phyloP scores from a whole-genome alignment of 1,140 invertebrate species.

The Bombyx mori region DNA sequence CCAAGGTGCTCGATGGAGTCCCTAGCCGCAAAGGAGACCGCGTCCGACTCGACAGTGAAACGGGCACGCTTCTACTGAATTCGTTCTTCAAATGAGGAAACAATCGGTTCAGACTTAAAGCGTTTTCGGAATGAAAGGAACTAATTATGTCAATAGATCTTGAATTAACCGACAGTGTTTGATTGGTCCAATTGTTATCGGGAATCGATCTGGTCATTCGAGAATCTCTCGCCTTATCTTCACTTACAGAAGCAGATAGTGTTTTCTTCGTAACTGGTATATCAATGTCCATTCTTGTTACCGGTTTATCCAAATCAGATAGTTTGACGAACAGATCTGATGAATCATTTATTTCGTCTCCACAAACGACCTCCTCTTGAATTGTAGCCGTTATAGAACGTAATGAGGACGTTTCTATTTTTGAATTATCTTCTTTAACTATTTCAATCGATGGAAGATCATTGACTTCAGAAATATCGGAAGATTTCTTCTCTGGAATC shows the following conservation, averaged over 20 bases:
- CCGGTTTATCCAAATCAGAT: slow-evolving; percentile 57
- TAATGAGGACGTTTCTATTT: too few relatives aligned
- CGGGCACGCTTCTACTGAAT: slow-evolving; percentile 58
- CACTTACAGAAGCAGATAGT: background rate
- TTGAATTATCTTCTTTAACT: background rate
- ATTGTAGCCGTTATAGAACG: background rate
- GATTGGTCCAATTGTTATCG: slow-evolving; percentile 48
- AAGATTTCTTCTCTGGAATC: slow-evolving; percentile 15
- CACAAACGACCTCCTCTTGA: slow-evolving; percentile 7
- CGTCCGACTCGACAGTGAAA: slow-evolving; percentile 40
- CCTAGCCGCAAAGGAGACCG: slow-evolving; percentile 33
- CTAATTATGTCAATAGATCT: slow-evolving; percentile 51
- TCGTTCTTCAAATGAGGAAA: slow-evolving; percentile 62
- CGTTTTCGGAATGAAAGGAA: slow-evolving; percentile 65
- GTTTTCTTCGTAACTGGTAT: background rate
- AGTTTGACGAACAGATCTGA: slow-evolving; percentile 52
- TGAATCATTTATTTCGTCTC: slow-evolving; percentile 22
- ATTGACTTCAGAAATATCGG: slow-evolving; percentile 19
- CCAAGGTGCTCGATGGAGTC: slow-evolving; percentile 27
- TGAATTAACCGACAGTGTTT: slow-evolving; percentile 26
- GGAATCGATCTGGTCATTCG: slow-evolving; percentile 63
- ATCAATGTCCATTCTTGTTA: slow-evolving; percentile 24
- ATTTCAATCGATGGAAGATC: background rate
- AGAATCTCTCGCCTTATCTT: slow-evolving; percentile 23
- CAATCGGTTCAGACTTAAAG: slow-evolving; percentile 54